Conservation (phyloP, 2,113 vertebrate genomes). For the Xiphophorus maculatus region DNA sequence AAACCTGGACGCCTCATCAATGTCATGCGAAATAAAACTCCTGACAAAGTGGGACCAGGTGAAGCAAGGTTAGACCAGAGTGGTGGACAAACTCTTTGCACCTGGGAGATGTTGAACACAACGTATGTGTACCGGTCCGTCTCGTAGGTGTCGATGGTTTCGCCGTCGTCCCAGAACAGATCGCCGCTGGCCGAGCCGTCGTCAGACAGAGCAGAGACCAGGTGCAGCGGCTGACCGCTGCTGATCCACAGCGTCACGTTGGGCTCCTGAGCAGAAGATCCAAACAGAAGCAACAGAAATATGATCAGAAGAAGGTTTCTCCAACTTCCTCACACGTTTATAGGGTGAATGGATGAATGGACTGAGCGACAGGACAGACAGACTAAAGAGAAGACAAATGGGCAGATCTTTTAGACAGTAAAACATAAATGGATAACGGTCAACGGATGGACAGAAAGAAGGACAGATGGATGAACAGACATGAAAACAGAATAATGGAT, state of each 20-base stretch:
- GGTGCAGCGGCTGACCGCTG: slow-evolving; percentile 80
- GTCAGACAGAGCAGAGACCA: slow-evolving; percentile 78
- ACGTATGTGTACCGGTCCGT: slow-evolving; percentile 81
- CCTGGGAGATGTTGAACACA: slow-evolving; percentile 81
- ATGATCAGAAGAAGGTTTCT: too few relatives aligned
- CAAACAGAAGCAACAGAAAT: not conserved
- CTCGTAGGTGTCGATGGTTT: slow-evolving; percentile 85
- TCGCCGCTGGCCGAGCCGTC: slow-evolving; percentile 80
- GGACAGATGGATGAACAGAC: too few relatives aligned
- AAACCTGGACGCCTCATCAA: not conserved
- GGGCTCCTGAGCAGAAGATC: slow-evolving; percentile 74
- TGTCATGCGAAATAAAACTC: not conserved
- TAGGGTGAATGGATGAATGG: too few relatives aligned
- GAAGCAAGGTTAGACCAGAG: not conserved
- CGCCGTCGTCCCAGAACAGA: slow-evolving; percentile 88
- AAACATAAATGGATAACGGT: too few relatives aligned
- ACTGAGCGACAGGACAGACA: too few relatives aligned
- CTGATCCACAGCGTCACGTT: slow-evolving; percentile 80
- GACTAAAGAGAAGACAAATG: too few relatives aligned
- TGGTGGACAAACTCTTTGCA: slow-evolving; percentile 42
- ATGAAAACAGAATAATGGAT: too few relatives aligned
- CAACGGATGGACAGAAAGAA: too few relatives aligned
- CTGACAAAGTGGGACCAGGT: not conserved
- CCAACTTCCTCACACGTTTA: too few relatives aligned
- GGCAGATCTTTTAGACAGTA: too few relatives aligned